phyloP scores from a whole-genome alignment of 2,113 vertebrate genomes.

The Naja naja region DNA sequence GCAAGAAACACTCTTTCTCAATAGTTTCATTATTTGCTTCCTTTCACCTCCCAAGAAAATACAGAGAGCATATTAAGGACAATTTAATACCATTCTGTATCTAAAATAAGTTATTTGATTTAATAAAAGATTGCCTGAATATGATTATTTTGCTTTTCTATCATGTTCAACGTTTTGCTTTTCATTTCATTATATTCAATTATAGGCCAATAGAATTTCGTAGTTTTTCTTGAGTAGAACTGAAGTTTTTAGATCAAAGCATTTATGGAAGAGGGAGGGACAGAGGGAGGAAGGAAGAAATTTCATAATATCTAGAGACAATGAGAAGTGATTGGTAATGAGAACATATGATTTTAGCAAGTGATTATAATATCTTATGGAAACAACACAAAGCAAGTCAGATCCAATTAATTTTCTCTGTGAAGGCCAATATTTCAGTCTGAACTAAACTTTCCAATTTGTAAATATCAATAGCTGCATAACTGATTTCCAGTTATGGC shows the following conservation, averaged over 20 bases:
- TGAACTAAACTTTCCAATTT: conserved; percentile 13
- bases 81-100: too few species aligned
- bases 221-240: not conserved
- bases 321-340: not conserved
- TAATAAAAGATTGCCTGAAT: too few species aligned
- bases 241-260: not conserved
- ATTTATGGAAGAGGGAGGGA: not conserved
- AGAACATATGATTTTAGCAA: not conserved
- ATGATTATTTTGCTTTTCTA: too few species aligned
- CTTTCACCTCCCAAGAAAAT: too few species aligned
- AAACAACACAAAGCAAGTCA: not conserved
- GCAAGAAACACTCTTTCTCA: not conserved
- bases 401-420: not conserved
- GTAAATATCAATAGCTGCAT: not conserved
- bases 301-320: not conserved
- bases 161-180: too few species aligned
- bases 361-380: not conserved
- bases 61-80: too few species aligned
- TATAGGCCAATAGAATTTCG: not conserved
- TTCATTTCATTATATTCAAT: not conserved
- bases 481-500: not conserved
- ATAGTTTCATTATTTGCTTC: not conserved
- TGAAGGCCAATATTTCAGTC: not conserved
- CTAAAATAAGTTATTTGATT: too few species aligned
- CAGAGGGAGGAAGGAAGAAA: too few species aligned